Conservation (phyloP, 2,797 vertebrate species). For the Anomalospiza imberbis region DNA sequence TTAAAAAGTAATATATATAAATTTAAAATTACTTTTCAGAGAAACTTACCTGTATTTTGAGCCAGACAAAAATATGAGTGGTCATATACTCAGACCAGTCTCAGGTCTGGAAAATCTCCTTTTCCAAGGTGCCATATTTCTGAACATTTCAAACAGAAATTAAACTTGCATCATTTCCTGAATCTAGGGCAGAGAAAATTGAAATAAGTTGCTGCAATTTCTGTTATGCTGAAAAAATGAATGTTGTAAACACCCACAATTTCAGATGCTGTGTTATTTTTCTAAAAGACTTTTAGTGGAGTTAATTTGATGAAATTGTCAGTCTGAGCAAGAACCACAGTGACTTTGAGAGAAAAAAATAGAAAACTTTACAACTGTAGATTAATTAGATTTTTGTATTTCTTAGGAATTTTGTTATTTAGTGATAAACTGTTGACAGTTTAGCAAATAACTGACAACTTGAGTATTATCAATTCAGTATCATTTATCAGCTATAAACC, state of each 20-base stretch:
- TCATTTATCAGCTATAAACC: background rate
- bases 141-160: background rate
- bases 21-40: background rate
- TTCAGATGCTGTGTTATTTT: conserved; percentile 23
- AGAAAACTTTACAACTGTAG: background rate
- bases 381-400: background rate
- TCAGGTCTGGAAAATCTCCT: background rate
- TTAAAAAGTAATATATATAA: background rate
- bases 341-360: background rate
- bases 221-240: background rate
- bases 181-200: conserved; percentile 42
- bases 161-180: background rate
- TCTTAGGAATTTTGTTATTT: background rate
- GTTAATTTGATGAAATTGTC: background rate
- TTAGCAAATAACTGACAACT: background rate
- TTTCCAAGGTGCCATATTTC: background rate
- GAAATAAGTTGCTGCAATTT: conserved; percentile 11
- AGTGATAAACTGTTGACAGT: background rate
- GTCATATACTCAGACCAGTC: background rate
- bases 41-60: background rate
- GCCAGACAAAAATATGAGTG: background rate
- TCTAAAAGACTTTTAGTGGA: background rate
- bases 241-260: conserved; percentile 18
- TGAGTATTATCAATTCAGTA: background rate
- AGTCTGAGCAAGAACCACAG: background rate